Evolutionary conservation across 2,888 invertebrate genomes (phyloP), one percentile per base, ranked within the genome.

Genomic region (Elmis aenea): DNA sequence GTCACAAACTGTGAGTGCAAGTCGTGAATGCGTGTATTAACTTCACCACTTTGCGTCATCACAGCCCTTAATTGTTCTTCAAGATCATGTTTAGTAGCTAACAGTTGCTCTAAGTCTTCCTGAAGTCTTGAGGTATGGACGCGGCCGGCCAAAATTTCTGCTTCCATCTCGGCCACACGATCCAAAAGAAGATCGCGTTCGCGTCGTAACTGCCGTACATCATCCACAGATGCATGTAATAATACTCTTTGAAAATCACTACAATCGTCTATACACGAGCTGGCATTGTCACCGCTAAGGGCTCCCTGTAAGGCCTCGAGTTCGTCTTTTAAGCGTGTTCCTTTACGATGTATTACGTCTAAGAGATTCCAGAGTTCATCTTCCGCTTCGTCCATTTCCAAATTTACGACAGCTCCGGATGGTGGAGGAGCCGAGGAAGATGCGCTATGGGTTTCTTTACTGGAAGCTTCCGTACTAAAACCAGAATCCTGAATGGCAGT

Each of bases 381-480:
- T 59, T 88, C 81, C 10, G 82, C 80, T 48, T 74, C 73, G 46
- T 70, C 71, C 27, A 64, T 33, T 28, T 34, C 38, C 5, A 42
- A 13, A 43, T 51, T 50, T 20, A 50, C 58, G 55, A 51, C 72
- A 66, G 58, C 52, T 3, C 59, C 49, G 10, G 61, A 67, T 50
- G 71, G 66, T 50, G 72, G 67, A 50, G 70, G 69, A 39, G 77
- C 76, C 46, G 77, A 76, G 36, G 83, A 81, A 12, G 83, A 81
- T 26, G 81, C 75, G 61, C 79, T 79, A 58, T 85, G 85, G 46
- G 85, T 83, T 63, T 84, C 84, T 66, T 84, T 84, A 57, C 83
- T 86, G 33, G 85, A 87, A 31, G 88, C 87, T 69, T 90, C 90
- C 42, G 90, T 89, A 66, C 89, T 89, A 71, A 91, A 91, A 34